Percentiles rank a stretch among this genome's conserved stretches.
Evolutionary conservation across 2,888 invertebrate species (phyloP).

Genomic region (Phaonia tiefii): DNA sequence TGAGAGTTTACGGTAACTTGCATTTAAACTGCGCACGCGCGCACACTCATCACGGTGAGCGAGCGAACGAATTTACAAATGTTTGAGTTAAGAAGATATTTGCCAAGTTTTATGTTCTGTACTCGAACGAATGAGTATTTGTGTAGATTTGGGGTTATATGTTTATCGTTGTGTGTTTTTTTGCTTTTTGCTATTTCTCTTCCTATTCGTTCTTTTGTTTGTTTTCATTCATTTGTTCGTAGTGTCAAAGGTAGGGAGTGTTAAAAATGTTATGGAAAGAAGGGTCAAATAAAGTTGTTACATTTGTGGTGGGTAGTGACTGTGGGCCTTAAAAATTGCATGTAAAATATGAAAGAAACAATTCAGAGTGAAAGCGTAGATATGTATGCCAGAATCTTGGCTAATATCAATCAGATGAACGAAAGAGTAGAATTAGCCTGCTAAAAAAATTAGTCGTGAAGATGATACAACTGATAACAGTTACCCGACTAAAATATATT

Average conservation of each 20-base stretch:
- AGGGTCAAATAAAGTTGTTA: background rate
- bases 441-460: too few relatives aligned
- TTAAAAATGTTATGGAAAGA: background rate
- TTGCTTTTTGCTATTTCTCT: background rate
- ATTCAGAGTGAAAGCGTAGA: background rate
- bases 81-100: conserved; percentile 1
- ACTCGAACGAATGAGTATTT: background rate
- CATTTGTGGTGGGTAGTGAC: too few relatives aligned
- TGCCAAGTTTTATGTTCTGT: background rate
- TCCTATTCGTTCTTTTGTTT: conserved; percentile 22
- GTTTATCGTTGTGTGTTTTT: background rate
- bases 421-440: too few relatives aligned
- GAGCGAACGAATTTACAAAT: background rate
- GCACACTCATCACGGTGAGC: conserved; percentile 34
- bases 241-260: conserved; percentile 15
- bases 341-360: background rate
- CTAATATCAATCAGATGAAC: too few relatives aligned
- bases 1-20: conserved; percentile 44
- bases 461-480: too few relatives aligned
- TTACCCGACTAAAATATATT: too few relatives aligned
- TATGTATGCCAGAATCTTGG: too few relatives aligned
- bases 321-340: too few relatives aligned
- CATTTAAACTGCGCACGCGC: conserved; percentile 62
- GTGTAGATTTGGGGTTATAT: background rate
- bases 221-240: conserved; percentile 21